A percentile compares a stretch with the other conserved stretches of the same genome.
phyloP scores from a whole-genome alignment of 2,113 vertebrate species.

The Pogona vitticeps region DNA sequence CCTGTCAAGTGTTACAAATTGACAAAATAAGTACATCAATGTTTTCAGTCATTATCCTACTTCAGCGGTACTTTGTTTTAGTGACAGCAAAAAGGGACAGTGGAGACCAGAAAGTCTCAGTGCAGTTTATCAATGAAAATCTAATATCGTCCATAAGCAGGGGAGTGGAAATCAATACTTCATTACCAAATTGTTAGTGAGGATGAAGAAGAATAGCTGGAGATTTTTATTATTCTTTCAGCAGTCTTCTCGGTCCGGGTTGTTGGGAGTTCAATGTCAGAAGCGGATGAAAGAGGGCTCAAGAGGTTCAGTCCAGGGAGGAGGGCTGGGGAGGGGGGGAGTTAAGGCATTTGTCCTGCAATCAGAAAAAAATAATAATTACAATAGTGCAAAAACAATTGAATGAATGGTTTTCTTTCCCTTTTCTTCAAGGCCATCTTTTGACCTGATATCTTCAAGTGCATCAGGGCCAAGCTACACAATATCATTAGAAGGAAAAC shows the following conservation, averaged over 20 bases:
- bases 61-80: slow-evolving; percentile 96
- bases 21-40: slow-evolving; percentile 93
- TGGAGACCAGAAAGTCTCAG: slow-evolving; percentile 85
- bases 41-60: slow-evolving; percentile 94
- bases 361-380: slow-evolving; percentile 60
- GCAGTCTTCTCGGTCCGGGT: slow-evolving; percentile 86
- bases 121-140: slow-evolving; percentile 99
- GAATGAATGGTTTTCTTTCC: not conserved
- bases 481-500: too few relatives aligned
- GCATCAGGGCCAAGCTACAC: too few relatives aligned
- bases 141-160: slow-evolving; percentile 97
- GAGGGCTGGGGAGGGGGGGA: slow-evolving; percentile 65
- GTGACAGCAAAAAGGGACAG: slow-evolving; percentile 89
- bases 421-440: not conserved
- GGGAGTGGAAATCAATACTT: slow-evolving; percentile 99
- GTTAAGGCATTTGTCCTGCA: slow-evolving; percentile 82
- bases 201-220: slow-evolving; percentile 94
- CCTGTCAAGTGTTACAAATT: slow-evolving; percentile 96
- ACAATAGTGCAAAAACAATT: not conserved
- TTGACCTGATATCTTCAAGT: not conserved
- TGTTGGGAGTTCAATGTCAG: slow-evolving; percentile 90
- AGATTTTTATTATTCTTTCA: slow-evolving; percentile 80
- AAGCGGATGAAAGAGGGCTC: slow-evolving; percentile 77
- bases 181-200: slow-evolving; percentile 99
- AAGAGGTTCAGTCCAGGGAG: slow-evolving; percentile 77